phyloP scores from a whole-genome alignment of 2,113 vertebrate species.

The Neoarius graeffei region DNA sequence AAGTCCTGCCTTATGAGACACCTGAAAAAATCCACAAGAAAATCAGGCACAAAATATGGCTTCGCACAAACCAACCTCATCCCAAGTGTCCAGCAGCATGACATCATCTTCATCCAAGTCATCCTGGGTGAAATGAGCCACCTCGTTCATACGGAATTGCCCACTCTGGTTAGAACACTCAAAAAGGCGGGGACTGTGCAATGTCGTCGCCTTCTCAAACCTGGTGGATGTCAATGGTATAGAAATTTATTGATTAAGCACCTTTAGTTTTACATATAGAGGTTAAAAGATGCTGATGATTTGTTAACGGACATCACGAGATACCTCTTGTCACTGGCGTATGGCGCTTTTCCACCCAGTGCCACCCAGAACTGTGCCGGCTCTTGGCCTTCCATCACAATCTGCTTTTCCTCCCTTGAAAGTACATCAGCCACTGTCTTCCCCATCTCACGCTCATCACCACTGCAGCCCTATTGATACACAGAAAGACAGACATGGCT shows the following conservation, averaged over 20 bases:
- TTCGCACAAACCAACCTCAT: slow-evolving; percentile 78
- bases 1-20: no score
- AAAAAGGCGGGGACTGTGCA: slow-evolving; percentile 82
- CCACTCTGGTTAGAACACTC: slow-evolving; percentile 92
- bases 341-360: slow-evolving; percentile 85
- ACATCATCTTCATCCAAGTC: slow-evolving; percentile 91
- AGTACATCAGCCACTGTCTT: slow-evolving; percentile 79
- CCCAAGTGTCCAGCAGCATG: slow-evolving; percentile 91
- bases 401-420: slow-evolving; percentile 81
- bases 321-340: slow-evolving; percentile 84
- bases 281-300: not conserved
- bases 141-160: slow-evolving; percentile 82
- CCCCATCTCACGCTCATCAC: slow-evolving; percentile 87
- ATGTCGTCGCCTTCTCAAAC: slow-evolving; percentile 71
- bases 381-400: slow-evolving; percentile 86
- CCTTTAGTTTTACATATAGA: not conserved
- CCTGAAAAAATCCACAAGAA: not conserved
- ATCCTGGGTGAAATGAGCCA: slow-evolving; percentile 80
- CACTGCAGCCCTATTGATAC: slow-evolving; percentile 82
- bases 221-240: slow-evolving; percentile 58
- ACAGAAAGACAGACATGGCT: not conserved
- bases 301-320: not conserved
- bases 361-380: slow-evolving; percentile 87
- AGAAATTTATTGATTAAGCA: no score
- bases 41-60: not conserved